Percentiles rank a stretch among this genome's conserved stretches.
Conservation (phyloP, 2,797 vertebrate species). For the Ptychadena robeensis region DNA sequence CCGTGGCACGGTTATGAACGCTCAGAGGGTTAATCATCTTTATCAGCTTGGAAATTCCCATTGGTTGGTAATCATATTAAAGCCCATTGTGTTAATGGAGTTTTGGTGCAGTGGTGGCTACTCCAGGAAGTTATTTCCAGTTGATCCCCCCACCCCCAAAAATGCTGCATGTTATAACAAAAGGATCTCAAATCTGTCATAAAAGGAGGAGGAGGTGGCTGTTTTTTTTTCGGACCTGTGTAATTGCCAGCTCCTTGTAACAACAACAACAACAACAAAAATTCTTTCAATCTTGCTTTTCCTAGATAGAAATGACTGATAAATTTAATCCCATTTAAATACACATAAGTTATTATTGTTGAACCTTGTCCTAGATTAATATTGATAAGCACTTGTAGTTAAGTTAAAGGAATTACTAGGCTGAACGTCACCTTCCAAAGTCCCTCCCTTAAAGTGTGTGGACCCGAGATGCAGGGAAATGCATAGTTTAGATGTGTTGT, state of each 20-base stretch:
- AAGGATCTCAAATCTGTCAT: not conserved
- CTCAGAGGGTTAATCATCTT: slow-evolving; percentile 25
- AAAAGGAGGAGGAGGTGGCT: not conserved
- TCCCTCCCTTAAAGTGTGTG: slow-evolving; percentile 37
- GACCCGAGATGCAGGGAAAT: slow-evolving; percentile 23
- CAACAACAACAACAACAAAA: not conserved
- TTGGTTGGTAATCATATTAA: not conserved
- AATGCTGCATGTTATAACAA: slow-evolving; percentile 5
- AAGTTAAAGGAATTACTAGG: slow-evolving; percentile 28
- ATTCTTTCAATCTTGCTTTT: not conserved
- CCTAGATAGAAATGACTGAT: slow-evolving; percentile 5
- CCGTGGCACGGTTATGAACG: too few species aligned
- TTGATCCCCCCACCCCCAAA: too few species aligned
- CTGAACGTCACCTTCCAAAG: slow-evolving; percentile 25
- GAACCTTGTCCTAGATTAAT: slow-evolving; percentile 11
- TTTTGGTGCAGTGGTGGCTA: not conserved
- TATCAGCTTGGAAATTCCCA: not conserved
- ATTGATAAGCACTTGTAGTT: slow-evolving; percentile 30
- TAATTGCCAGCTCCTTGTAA: not conserved
- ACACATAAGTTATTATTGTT: slow-evolving; percentile 13
- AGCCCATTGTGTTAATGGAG: not conserved
- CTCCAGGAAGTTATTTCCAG: too few species aligned
- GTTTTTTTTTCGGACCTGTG: not conserved
- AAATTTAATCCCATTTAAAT: slow-evolving; percentile 21
- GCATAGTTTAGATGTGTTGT: slow-evolving; percentile 7